Conservation (phyloP, 2,888 invertebrate species). For the Poecilobothrus nobilitatus region DNA sequence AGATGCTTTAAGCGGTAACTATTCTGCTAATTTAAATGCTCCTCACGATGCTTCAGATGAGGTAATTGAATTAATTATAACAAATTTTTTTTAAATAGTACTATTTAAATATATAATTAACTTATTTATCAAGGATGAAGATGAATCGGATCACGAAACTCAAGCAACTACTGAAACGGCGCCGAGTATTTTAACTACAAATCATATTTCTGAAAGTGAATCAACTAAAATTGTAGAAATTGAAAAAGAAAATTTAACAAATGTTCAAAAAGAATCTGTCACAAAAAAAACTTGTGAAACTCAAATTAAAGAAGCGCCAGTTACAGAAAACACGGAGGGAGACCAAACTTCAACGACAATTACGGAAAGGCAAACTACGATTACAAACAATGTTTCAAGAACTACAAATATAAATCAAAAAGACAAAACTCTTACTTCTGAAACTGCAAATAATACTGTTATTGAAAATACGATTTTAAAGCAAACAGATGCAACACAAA, state of each 20-base stretch:
- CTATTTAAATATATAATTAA: neutral
- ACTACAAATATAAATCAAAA: neutral
- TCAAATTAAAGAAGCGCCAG: neutral
- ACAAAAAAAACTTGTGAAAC: too few relatives aligned
- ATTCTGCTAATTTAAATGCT: slow-evolving; percentile 27
- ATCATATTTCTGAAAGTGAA: slow-evolving; percentile 6
- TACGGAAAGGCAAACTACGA: neutral
- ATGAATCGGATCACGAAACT: slow-evolving; percentile 17
- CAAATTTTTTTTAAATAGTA: too few relatives aligned
- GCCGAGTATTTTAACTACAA: neutral
- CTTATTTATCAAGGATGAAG: neutral
- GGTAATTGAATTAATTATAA: slow-evolving; percentile 23
- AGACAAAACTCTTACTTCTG: neutral
- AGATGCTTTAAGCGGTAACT: slow-evolving; percentile 34
- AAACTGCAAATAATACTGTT: neutral
- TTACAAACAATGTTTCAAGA: too few relatives aligned
- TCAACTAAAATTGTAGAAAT: neutral
- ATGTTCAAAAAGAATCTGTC: neutral
- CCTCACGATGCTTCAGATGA: slow-evolving; percentile 29
- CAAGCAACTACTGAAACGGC: slow-evolving; percentile 20
- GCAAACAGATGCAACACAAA: slow-evolving; percentile 10
- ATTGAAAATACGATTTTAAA: slow-evolving; percentile 18
- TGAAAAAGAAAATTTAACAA: slow-evolving; percentile 11
- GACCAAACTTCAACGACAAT: neutral
- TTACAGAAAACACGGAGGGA: slow-evolving; percentile 12